Base-by-base conservation (phyloP, 1,140 invertebrate genomes). In the Goniozus legneri region DNA sequence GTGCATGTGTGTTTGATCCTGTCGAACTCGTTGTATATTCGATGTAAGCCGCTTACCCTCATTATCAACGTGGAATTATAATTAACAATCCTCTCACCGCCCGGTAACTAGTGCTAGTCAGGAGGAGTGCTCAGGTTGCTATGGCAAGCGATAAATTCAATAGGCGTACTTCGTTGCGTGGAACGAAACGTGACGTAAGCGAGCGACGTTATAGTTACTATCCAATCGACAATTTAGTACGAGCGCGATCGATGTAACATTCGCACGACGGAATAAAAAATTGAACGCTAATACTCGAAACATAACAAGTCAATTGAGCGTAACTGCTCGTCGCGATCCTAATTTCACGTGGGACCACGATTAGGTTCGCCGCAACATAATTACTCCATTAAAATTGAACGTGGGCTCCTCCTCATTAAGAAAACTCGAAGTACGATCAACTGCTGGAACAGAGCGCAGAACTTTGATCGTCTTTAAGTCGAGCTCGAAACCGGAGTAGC, bases 1-100 rank as follows among this genome's bases (percentile, higher is more conserved):
- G 38, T 45, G 31, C 47, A 44, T 47, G 37, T 51, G 50, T 42
- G 45, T 30, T 27, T 46, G 50, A 50, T 62, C 44, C 50, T 45
- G 52, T 45, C 48, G 60, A 53, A 54, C 44, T 54, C 50, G 19
- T 34, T 43, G 47, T 56, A 46, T 48, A 52, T 48, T 49, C 44
- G 34, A 22, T 37, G 32, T 62, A 65, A 65, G 60, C 62, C 39
- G 55, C 64, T 65, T 65, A 59, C 31, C 47, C 55, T 65, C 60
- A 65, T 65, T 65, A 64, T 64, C 58, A 52, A 62, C 46, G 48
- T 64, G 47, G 58, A 64, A 65, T 63, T 60, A 64, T 62, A 64
- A 65, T 63, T 61, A 64, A 65, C 52, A 55, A 40, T 19, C 35
- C 41, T 48, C 53, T 40, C 32, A 35, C 31, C 30, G 43, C 43